These are phyloP conservation scores for Rhagophthalmus giganteus DNA, from an alignment of 2,888 invertebrate species.

Conservation along the genomic window DNA sequence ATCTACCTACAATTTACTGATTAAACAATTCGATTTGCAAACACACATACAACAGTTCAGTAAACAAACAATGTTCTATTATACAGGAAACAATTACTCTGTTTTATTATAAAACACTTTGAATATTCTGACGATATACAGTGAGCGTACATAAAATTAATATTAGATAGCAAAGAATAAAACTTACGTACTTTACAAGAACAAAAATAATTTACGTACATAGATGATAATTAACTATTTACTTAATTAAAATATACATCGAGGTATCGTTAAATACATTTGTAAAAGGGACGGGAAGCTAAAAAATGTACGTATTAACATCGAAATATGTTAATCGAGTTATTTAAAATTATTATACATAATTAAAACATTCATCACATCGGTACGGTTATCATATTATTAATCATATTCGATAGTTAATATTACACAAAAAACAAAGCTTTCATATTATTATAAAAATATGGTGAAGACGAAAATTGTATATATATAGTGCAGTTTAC, in stretches of 20 bases:
- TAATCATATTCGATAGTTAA: conserved; percentile 14
- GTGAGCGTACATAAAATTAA: conserved; percentile 22
- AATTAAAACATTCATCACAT: conserved; percentile 25
- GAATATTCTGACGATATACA: conserved; percentile 16
- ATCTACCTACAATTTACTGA: conserved; percentile 1
- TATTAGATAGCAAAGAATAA: conserved; percentile 1
- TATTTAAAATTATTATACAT: not conserved
- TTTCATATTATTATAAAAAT: conserved; percentile 27
- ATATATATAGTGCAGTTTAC: conserved; percentile 28
- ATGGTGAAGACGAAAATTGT: conserved; percentile 27
- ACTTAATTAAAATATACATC: conserved; percentile 3
- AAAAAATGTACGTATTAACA: conserved; percentile 9
- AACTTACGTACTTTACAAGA: too few species aligned
- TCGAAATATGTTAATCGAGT: not conserved
- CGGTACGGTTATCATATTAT: conserved; percentile 10
- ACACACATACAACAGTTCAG: not conserved
- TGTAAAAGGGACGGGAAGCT: conserved; percentile 4
- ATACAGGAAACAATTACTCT: conserved; percentile 14
- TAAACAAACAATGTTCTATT: not conserved
- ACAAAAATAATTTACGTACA: conserved; percentile 13
- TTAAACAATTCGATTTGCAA: not conserved
- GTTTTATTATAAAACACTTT: conserved; percentile 28
- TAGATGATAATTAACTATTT: conserved; percentile 4
- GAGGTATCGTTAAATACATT: too few species aligned
- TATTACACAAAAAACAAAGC: conserved; percentile 22